A percentile compares a stretch with the other conserved stretches of the same genome.
These are phyloP conservation scores for Probaryconus sp. DNA, from an alignment of 1,140 invertebrate species.

Conservation along the genomic window DNA sequence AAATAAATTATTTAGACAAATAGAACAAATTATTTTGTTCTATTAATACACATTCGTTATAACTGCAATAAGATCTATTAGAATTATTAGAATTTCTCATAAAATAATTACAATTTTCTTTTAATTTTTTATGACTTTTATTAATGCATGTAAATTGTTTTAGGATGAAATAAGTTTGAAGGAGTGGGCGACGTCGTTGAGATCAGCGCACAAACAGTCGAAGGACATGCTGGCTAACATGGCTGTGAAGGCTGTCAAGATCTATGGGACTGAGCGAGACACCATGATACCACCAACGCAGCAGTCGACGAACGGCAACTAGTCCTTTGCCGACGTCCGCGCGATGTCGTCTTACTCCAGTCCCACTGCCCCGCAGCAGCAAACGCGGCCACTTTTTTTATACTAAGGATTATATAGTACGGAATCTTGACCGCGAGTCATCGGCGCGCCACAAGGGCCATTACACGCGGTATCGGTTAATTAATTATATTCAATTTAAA, in stretches of 20 bases:
- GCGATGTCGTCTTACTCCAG: conserved; percentile 66
- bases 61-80: no score
- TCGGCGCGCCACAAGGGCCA: no score
- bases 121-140: no score
- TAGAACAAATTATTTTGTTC: no score
- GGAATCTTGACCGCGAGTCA: conserved; percentile 33
- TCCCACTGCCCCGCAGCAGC: conserved; percentile 74
- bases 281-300: conserved; percentile 76
- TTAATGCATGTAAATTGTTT: no score
- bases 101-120: no score
- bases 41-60: no score
- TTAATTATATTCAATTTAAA: conserved; percentile 48
- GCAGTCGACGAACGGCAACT: conserved; percentile 80
- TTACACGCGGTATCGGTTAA: no score
- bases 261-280: conserved; percentile 91
- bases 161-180: conserved; percentile 97
- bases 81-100: no score
- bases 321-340: conserved; percentile 59
- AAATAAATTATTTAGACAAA: no score
- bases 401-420: conserved; percentile 64
- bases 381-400: conserved; percentile 74
- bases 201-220: conserved; percentile 94
- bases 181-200: conserved; percentile 94
- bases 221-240: conserved; percentile 94
- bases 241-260: conserved; percentile 97